Conservation (phyloP, 2,797 vertebrate genomes). For the Meda fulgida region DNA sequence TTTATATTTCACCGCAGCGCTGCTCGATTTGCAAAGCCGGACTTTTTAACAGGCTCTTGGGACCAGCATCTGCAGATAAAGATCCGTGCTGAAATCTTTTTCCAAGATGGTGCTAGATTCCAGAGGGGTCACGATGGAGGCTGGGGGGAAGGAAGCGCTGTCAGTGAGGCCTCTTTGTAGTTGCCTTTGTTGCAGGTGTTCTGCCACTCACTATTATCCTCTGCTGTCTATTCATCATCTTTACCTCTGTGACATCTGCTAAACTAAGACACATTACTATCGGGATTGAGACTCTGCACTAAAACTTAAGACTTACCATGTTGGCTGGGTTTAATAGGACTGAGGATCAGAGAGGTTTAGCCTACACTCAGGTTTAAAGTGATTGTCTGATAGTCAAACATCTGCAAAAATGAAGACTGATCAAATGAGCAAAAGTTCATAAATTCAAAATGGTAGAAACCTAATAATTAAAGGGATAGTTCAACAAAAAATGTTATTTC, state of each 20-base stretch:
- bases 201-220: constrained; percentile 82
- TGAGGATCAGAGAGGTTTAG: not conserved
- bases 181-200: constrained; percentile 86
- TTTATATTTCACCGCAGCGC: constrained; percentile 64
- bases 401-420: not conserved
- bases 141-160: constrained; percentile 77
- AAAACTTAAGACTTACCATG: not conserved
- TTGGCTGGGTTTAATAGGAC: constrained; percentile 3
- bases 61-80: constrained; percentile 68
- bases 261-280: constrained; percentile 61
- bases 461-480: not conserved
- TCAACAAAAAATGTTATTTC: rapidly evolving
- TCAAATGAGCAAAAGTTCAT: not conserved
- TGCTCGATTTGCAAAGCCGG: constrained; percentile 70
- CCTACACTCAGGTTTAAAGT: not conserved
- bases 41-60: constrained; percentile 69
- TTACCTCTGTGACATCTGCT: constrained; percentile 81
- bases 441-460: not conserved
- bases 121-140: constrained; percentile 72
- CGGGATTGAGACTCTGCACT: constrained; percentile 36
- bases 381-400: not conserved
- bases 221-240: constrained; percentile 73
- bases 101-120: constrained; percentile 74
- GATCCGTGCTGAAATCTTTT: constrained; percentile 78
- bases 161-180: constrained; percentile 82